Evolutionary conservation across 2,797 vertebrate genomes (phyloP), one percentile per base, ranked within the genome.

Genomic region (Hirundo rustica): DNA sequence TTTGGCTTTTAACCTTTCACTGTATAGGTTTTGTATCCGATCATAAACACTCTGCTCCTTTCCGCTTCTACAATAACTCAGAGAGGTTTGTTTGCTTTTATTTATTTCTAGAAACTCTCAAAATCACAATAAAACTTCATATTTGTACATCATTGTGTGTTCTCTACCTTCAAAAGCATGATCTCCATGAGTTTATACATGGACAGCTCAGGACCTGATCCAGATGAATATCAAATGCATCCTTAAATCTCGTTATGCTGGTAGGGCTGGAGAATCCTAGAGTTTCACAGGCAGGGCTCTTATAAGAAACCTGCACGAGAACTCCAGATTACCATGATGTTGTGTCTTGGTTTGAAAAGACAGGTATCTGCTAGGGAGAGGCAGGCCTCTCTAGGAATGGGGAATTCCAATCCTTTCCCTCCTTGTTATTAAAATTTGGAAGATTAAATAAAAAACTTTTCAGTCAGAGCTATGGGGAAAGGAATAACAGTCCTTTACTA

Each of bases 21-120:
- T 29, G 18, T 73, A 48, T 16, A 13, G 11, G 25, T 87, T 93
- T 81, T 79, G 25, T 48, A 88, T 38, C 45, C 57, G 60, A 2
- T 30, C n/a, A 50, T 75, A 68, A 66, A 86, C 53, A 64, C 6
- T 30, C 68, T 42, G 55, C 64, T 79, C 51, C 68, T 62, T 77
- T 57, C 48, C 67, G 48, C 61, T 67, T 76, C 58, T 68, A 64
- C 17, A 61, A 50, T 29, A 81, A 73, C 55, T 21, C 42, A 67
- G 62, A 44, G 68, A 40, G 21, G 65, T 60, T 85, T 70, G 42
- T 42, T 64, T 58, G 29, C 8, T 86, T 90, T 57, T 17, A 18
- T 85, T 86, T 55, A 71, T 54, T 91, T 90, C 80, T 80, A 74
- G 80, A 75, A 90, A 51, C 30, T 75, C 38, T 88, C 44, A 57